Evolutionary conservation across 2,888 invertebrate species (phyloP).

Genomic region (Bombylius discolor): DNA sequence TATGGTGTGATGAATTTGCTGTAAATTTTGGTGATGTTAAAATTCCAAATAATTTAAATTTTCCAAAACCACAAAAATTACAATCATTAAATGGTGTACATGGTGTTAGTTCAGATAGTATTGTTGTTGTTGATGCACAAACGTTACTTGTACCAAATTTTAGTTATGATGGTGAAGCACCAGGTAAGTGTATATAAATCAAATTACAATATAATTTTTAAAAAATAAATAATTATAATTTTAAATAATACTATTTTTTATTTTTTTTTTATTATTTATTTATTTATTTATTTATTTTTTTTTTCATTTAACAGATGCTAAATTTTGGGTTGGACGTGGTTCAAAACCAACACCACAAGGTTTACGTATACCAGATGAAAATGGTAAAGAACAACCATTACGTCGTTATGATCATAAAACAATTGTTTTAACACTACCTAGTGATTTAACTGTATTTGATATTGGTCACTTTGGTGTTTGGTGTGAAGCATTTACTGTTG

Average conservation of each 20-base stretch:
- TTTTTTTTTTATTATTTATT: not conserved
- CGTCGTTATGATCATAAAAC: constrained; percentile 74
- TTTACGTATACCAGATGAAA: constrained; percentile 78
- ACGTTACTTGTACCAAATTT: constrained; percentile 81
- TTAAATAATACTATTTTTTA: not conserved
- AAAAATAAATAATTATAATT: no score
- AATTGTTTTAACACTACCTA: constrained; percentile 77
- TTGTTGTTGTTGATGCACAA: constrained; percentile 86
- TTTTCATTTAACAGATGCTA: constrained; percentile 53
- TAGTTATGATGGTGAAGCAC: constrained; percentile 85
- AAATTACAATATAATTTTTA: no score
- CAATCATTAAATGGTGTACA: constrained; percentile 66
- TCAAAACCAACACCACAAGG: constrained; percentile 70
- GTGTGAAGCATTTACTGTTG: constrained; percentile 87
- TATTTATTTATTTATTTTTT: not conserved
- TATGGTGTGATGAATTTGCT: constrained; percentile 84
- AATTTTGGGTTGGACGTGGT: constrained; percentile 86
- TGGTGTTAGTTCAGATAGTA: constrained; percentile 69
- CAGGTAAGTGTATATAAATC: constrained; percentile 45
- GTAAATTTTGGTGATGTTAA: constrained; percentile 84
- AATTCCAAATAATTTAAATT: constrained; percentile 64
- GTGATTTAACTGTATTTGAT: constrained; percentile 80
- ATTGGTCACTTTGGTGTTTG: constrained; percentile 87
- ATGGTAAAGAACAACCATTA: constrained; percentile 69
- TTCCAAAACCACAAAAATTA: constrained; percentile 72